A percentile compares a stretch with the other conserved stretches of the same genome.
phyloP scores from a whole-genome alignment of 2,113 vertebrate species.

The Tetrao urogallus region DNA sequence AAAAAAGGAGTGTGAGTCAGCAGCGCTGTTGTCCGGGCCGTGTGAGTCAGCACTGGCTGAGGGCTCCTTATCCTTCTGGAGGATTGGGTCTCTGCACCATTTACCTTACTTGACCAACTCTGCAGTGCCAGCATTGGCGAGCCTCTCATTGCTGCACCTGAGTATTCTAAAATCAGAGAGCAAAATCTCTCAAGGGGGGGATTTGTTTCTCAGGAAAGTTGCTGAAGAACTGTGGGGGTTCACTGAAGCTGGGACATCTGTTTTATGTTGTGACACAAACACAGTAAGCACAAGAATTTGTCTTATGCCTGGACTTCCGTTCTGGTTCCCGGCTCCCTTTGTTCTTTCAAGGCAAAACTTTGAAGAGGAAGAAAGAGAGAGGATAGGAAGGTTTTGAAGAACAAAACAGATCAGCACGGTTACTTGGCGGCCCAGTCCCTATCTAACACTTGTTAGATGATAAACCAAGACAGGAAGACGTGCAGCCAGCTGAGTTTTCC shows the following conservation, averaged over 20 bases:
- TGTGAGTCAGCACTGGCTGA: constrained; percentile 33
- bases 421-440: background rate
- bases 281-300: fast-evolving
- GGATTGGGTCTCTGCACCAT: constrained; percentile 38
- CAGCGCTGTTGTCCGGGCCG: background rate
- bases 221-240: background rate
- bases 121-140: background rate
- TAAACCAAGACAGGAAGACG: background rate
- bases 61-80: background rate
- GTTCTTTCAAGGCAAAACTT: fast-evolving
- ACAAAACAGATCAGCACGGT: background rate
- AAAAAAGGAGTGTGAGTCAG: constrained; percentile 25
- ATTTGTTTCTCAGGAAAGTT: background rate
- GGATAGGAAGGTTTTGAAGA: background rate
- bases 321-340: background rate
- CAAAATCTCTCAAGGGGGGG: background rate
- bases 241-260: background rate
- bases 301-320: background rate
- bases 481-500: fast-evolving
- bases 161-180: background rate
- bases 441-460: fast-evolving
- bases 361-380: background rate
- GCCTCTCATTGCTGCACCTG: background rate
- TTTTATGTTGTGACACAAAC: fast-evolving
- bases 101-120: constrained; percentile 43